phyloP scores from a whole-genome alignment of 2,113 vertebrate genomes.

The Syngnathus floridae region DNA sequence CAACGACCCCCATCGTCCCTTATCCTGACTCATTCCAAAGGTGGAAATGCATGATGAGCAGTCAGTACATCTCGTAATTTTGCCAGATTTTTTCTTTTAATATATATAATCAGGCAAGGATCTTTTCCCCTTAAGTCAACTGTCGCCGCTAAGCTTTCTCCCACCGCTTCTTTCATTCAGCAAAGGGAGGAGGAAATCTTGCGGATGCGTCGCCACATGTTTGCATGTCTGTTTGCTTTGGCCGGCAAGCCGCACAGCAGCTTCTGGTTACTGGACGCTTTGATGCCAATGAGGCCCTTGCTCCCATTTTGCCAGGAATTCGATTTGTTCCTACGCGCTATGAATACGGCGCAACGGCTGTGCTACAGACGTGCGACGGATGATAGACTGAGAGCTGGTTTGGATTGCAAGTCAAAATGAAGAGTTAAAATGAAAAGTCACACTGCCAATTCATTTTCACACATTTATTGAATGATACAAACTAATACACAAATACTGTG shows the following conservation, averaged over 20 bases:
- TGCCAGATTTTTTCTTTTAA: neutral
- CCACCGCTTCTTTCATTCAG: constrained; percentile 1
- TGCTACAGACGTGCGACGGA: neutral
- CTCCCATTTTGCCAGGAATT: constrained; percentile 75
- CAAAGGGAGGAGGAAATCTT: constrained; percentile 50
- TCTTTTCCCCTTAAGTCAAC: constrained; percentile 12
- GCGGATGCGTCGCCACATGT: constrained; percentile 65
- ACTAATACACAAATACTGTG: neutral
- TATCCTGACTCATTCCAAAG: constrained; percentile 11
- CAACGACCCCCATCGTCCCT: constrained; percentile 9
- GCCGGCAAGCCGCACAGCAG: constrained; percentile 73
- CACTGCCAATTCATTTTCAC: neutral
- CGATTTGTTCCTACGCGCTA: constrained; percentile 75
- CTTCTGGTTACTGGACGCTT: constrained; percentile 81
- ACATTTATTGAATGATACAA: neutral
- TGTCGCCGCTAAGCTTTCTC: constrained; percentile 7
- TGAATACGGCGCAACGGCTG: neutral
- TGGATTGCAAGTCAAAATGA: neutral
- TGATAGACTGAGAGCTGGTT: neutral
- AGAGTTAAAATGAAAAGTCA: neutral
- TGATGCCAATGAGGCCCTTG: constrained; percentile 74
- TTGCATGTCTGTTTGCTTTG: constrained; percentile 85
- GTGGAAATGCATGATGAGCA: constrained; percentile 11
- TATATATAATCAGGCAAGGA: neutral
- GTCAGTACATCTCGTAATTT: constrained; percentile 20